Conservation (phyloP, 1,140 invertebrate species). For the Drosophila kanapiae region DNA sequence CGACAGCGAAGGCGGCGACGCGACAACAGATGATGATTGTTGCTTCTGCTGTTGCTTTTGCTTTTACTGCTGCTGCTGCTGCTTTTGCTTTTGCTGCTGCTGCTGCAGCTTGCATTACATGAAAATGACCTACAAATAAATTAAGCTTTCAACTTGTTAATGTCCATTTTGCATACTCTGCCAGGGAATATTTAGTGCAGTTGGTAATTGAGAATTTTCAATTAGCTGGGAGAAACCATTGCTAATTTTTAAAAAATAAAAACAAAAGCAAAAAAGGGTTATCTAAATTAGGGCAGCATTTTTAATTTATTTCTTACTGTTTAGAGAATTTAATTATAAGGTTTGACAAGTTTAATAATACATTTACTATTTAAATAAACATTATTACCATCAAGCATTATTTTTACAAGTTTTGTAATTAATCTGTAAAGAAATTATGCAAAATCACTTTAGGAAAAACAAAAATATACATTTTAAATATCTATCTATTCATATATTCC, state of each 20-base stretch:
- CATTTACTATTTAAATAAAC: no score
- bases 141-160: slow-evolving; percentile 57
- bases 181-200: background rate
- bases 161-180: slow-evolving; percentile 34
- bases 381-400: no score
- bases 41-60: slow-evolving; percentile 11
- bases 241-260: background rate
- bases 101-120: slow-evolving; percentile 65
- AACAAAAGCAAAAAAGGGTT: background rate
- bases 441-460: no score
- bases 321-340: background rate
- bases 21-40: slow-evolving; percentile 22
- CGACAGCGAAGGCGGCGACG: slow-evolving; percentile 23
- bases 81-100: slow-evolving; percentile 19
- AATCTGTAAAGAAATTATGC: no score
- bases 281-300: background rate
- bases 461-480: no score
- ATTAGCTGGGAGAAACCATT: background rate
- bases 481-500: no score
- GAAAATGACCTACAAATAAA: slow-evolving; percentile 79
- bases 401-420: no score
- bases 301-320: no score
- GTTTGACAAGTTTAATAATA: no score
- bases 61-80: slow-evolving; percentile 1
- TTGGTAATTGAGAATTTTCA: background rate